These are phyloP conservation scores for Patagioenas fasciata DNA, from an alignment of 2,113 vertebrate genomes.

Conservation along the genomic window DNA sequence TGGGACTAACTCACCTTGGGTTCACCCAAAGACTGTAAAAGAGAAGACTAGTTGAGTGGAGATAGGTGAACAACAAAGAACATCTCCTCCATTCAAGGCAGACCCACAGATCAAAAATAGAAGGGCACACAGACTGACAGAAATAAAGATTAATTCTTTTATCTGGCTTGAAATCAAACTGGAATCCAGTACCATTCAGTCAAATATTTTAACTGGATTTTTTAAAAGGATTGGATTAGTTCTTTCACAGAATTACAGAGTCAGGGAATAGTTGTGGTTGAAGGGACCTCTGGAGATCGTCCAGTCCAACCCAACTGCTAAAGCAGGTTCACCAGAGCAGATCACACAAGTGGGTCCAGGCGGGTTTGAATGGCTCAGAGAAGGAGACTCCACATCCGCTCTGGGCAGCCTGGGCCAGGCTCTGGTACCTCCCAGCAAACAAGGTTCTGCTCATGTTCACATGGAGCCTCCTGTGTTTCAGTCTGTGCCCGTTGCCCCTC, in stretches of 20 bases:
- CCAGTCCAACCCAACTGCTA: no score
- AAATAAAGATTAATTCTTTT: neutral
- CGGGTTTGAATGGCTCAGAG: no score
- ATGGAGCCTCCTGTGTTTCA: no score
- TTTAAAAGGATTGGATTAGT: neutral
- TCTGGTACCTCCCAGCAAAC: no score
- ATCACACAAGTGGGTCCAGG: no score
- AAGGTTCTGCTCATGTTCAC: no score
- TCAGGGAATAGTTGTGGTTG: no score
- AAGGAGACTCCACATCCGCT: no score
- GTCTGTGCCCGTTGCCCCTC: no score
- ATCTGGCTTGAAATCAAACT: neutral
- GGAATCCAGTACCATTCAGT: neutral
- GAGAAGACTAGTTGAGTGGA: neutral
- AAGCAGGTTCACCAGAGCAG: no score
- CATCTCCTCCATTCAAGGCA: neutral
- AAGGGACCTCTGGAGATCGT: no score
- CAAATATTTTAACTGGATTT: neutral
- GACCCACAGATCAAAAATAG: neutral
- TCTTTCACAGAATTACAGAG: neutral
- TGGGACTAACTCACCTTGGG: neutral
- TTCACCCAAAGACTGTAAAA: neutral
- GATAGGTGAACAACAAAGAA: accelerated
- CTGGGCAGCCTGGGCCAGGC: no score
- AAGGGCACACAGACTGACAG: neutral